Evolutionary conservation across 2,888 invertebrate species (phyloP).

Genomic region (Limnephilus lunatus): DNA sequence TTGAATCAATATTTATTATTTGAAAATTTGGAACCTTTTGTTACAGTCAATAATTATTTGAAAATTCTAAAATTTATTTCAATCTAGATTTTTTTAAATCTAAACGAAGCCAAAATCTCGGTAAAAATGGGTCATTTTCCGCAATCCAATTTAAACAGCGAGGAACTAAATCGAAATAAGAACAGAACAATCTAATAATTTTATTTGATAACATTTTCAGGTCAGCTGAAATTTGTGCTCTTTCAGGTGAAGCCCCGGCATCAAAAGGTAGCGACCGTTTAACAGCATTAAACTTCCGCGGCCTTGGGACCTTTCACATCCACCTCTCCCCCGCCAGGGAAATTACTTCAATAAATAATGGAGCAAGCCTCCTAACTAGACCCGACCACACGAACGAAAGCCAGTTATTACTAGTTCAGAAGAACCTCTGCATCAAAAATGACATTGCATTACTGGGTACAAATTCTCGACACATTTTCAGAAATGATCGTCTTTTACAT

Average conservation of each 20-base stretch:
- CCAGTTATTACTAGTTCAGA: no score
- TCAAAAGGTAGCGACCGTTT: slow-evolving; percentile 28
- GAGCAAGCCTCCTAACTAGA: slow-evolving; percentile 21
- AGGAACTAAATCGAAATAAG: not conserved
- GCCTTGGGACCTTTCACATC: slow-evolving; percentile 38
- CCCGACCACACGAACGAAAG: not conserved
- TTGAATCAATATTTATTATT: not conserved
- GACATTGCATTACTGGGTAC: not conserved
- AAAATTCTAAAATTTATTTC: not conserved
- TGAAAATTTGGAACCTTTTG: not conserved
- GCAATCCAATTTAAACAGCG: not conserved
- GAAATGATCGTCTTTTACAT: not conserved
- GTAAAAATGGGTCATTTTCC: not conserved
- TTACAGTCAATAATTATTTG: not conserved
- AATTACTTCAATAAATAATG: slow-evolving; percentile 58
- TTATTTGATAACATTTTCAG: not conserved
- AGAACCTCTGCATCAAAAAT: not conserved
- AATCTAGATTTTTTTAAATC: not conserved
- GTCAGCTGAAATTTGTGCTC: not conserved
- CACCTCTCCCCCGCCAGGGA: slow-evolving; percentile 31
- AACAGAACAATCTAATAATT: not conserved
- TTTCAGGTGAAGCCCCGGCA: not conserved
- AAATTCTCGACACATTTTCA: not conserved
- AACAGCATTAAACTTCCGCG: slow-evolving; percentile 32
- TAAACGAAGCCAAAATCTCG: not conserved